Conservation (phyloP, 2,888 invertebrate genomes). For the Ditula angustiorana region DNA sequence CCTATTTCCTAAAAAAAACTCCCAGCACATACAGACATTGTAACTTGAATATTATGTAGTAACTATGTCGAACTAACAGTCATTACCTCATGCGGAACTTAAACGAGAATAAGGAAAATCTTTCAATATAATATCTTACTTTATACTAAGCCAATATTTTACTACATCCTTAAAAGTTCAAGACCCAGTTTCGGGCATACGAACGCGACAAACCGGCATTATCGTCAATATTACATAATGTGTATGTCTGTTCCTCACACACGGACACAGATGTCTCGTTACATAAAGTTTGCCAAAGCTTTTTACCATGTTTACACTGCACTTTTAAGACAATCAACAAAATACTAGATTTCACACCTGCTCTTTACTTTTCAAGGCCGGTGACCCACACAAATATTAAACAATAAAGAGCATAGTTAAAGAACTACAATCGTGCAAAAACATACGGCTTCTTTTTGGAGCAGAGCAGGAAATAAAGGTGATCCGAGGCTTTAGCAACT, state of each 20-base stretch:
- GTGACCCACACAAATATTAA: constrained; percentile 1
- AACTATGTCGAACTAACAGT: too few species aligned
- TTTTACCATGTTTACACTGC: constrained; percentile 13
- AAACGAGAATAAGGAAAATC: not conserved
- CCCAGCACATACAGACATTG: too few species aligned
- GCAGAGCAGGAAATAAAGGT: too few species aligned
- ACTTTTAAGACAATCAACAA: constrained; percentile 17
- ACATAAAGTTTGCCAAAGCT: constrained; percentile 31
- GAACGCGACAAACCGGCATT: not conserved
- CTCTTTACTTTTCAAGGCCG: not conserved
- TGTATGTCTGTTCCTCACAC: constrained; percentile 8
- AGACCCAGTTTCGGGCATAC: constrained; percentile 14
- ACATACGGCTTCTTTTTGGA: too few species aligned
- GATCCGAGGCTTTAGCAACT: too few species aligned
- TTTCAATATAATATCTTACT: not conserved
- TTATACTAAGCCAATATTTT: constrained; percentile 2
- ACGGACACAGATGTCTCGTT: constrained; percentile 27
- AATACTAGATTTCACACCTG: constrained; percentile 6
- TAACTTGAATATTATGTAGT: too few species aligned
- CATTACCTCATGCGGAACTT: not conserved
- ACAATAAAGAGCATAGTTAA: not conserved
- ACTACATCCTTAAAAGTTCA: constrained; percentile 28
- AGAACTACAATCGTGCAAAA: too few species aligned
- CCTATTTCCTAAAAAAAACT: too few species aligned
- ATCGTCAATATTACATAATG: constrained; percentile 28